Evolutionary conservation across 2,888 invertebrate species (phyloP).

Genomic region (Ormyrus rosae): DNA sequence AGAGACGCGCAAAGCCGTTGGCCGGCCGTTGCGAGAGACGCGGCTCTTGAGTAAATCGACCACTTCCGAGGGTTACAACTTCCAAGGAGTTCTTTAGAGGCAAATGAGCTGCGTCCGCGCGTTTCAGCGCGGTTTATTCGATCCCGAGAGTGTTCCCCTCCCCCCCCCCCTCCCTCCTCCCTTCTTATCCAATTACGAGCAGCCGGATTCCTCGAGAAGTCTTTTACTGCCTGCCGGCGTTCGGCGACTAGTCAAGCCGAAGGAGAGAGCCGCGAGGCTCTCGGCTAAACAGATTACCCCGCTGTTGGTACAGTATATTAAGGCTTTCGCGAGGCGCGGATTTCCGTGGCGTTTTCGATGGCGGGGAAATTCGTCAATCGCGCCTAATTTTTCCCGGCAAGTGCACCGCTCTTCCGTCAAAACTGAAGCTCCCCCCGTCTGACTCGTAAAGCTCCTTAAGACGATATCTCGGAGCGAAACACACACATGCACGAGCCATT

Average conservation of each 20-base stretch:
- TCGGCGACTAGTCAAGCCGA: too few species aligned
- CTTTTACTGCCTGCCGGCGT: background rate
- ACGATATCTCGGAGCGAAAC: background rate
- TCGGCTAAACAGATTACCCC: too few species aligned
- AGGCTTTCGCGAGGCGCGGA: too few species aligned
- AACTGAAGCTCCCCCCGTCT: too few species aligned
- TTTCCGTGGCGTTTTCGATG: too few species aligned
- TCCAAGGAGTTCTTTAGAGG: slow-evolving; percentile 11
- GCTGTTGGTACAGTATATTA: too few species aligned
- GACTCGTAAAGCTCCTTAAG: too few species aligned
- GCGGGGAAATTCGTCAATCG: too few species aligned
- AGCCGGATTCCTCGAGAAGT: background rate
- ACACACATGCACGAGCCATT: background rate
- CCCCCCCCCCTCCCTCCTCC: background rate
- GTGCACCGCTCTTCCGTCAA: too few species aligned
- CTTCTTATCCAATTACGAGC: background rate
- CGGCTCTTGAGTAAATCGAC: slow-evolving; percentile 7
- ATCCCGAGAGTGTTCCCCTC: background rate
- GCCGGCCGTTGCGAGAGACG: background rate
- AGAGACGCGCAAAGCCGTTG: too few species aligned
- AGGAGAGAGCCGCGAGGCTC: too few species aligned
- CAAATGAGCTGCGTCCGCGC: slow-evolving; percentile 4
- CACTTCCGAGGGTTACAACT: slow-evolving; percentile 21
- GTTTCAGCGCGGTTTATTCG: slow-evolving; percentile 1
- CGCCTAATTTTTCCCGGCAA: too few species aligned